Evolutionary conservation across 2,797 vertebrate species (phyloP).

Genomic region (Gymnoscopelus braueri): DNA sequence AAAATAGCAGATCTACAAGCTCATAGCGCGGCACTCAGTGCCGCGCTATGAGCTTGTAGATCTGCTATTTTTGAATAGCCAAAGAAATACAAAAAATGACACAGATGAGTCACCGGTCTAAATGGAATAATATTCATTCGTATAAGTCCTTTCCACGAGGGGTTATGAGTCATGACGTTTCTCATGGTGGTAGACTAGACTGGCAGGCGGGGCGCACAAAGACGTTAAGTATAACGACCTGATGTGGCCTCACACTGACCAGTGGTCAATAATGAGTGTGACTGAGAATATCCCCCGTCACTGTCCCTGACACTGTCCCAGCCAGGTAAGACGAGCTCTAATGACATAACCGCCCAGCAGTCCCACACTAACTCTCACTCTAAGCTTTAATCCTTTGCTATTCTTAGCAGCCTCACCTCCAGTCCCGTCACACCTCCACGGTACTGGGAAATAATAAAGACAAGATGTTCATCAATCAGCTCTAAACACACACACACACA

Average conservation of each 20-base stretch:
- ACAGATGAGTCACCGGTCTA: too few relatives aligned
- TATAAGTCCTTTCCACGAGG: background rate
- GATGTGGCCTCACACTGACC: constrained; percentile 34
- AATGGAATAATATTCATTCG: constrained; percentile 24
- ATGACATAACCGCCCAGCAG: constrained; percentile 74
- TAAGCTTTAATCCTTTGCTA: constrained; percentile 83
- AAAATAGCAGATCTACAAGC: too few relatives aligned
- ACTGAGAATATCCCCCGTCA: constrained; percentile 10
- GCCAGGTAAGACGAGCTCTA: constrained; percentile 50
- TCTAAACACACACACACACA: constrained; percentile 10
- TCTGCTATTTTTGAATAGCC: too few relatives aligned
- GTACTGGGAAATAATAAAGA: constrained; percentile 32
- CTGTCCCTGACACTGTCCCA: too few relatives aligned
- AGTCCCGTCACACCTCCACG: constrained; percentile 45
- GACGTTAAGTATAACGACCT: constrained; percentile 23
- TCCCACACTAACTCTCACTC: constrained; percentile 62
- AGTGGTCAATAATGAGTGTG: constrained; percentile 41
- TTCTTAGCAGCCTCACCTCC: constrained; percentile 67
- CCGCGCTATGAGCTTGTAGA: too few relatives aligned
- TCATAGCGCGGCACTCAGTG: too few relatives aligned
- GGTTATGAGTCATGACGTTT: background rate
- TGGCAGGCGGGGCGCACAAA: constrained; percentile 9
- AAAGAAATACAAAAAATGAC: too few relatives aligned
- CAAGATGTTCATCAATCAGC: constrained; percentile 44
- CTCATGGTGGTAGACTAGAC: constrained; percentile 12